Conservation (phyloP, 2,113 vertebrate genomes). For the Alectura lathami region DNA sequence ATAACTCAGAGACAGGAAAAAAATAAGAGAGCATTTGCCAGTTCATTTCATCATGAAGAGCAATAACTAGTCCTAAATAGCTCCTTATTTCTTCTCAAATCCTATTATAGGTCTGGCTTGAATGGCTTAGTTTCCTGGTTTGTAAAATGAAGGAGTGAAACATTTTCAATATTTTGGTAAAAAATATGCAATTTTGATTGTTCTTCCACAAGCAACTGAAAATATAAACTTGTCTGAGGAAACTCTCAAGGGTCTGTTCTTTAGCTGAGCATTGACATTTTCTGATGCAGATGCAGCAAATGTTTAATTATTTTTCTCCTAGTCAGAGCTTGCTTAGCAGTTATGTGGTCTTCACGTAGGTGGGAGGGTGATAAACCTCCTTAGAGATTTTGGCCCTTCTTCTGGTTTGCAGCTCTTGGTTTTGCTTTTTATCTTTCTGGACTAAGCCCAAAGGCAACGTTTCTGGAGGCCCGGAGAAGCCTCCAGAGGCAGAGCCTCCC, state of each 20-base stretch:
- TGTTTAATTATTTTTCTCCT: neutral
- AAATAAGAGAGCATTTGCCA: neutral
- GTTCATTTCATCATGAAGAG: neutral
- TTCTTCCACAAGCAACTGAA: conserved; percentile 8
- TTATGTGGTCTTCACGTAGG: neutral
- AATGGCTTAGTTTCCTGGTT: neutral
- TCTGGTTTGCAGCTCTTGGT: neutral
- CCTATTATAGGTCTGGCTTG: neutral
- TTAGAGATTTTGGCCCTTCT: neutral
- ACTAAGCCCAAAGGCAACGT: conserved; percentile 7
- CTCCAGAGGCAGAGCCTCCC: neutral
- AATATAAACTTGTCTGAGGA: conserved; percentile 2
- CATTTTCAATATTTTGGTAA: conserved; percentile 8
- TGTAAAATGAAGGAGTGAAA: neutral
- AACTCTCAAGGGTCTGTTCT: neutral
- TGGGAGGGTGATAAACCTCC: neutral
- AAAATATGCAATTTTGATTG: conserved; percentile 14
- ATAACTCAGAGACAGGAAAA: neutral
- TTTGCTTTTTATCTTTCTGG: conserved; percentile 34
- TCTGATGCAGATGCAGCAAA: neutral
- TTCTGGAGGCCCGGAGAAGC: neutral
- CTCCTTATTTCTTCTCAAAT: neutral
- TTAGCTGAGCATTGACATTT: neutral
- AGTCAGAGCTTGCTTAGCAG: neutral
- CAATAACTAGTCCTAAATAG: neutral